Base-by-base conservation (phyloP, 2,113 vertebrate species). In the Dolichallabes microphthalmus region DNA sequence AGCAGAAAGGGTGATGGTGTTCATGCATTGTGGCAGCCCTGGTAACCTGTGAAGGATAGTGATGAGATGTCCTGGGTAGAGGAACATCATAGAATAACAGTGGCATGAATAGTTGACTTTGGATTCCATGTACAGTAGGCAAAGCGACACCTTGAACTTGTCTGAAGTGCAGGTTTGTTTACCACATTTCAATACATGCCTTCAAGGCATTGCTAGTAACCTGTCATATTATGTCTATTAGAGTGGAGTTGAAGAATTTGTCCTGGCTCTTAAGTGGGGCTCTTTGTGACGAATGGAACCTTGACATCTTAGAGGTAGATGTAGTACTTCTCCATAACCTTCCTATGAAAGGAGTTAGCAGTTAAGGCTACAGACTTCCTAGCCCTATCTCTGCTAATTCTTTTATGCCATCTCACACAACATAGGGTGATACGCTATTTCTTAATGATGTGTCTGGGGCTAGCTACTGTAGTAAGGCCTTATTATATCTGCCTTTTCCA, bases 401-500 rank as follows among this genome's bases (percentile, higher is more conserved):
- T 80, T 15, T n/a, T 78, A 9, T 78, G 74, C 74, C 53, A 32
- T 13, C 32, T 53, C 15, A 14, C 75, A 15, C 9, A 6, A 19
- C 9, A 10, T 9, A 58, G 53, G 77, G 19, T 61, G 17, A 60
- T 55, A 5, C 35, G 10, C 76, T 79, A 32, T 27, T 79, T 25
- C 30, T 55, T 79, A 7, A 60, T 9, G 7, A 80, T 79, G 11
- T 35, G 60, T 17, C 1, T 39, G 14, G 64, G 50, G 55, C 66
- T 45, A 76, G 63, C 52, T 9, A n/a, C n/a, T n/a, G n/a, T n/a
- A 32, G 32, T 19, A 61, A 64, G 32, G 45, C 19, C 15, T 71
- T 86, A 32, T 82, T 73, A 35, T 78, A 35, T 78, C 20, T 13
- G 66, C 39, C 19, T 30, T 82, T 39, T 19, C 32, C 39, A 25